Evolutionary conservation across 2,113 vertebrate species (phyloP).

Genomic region (Neolamprologus toae): DNA sequence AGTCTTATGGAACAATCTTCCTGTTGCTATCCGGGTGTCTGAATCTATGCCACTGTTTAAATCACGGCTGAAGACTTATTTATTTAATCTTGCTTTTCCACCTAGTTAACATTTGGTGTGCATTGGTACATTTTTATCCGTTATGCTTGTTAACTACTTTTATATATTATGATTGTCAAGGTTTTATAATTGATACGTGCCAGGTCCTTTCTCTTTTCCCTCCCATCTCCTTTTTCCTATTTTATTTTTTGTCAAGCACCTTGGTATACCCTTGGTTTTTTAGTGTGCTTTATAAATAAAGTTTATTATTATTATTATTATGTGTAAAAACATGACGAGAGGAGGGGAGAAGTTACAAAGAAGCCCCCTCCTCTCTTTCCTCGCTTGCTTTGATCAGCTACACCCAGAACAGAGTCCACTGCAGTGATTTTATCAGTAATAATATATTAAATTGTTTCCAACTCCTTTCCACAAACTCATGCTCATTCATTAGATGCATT

Average conservation of each 20-base stretch:
- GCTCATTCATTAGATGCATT: not conserved
- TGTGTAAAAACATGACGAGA: not conserved
- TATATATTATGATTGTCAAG: not conserved
- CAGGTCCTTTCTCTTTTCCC: not conserved
- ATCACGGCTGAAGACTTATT: not conserved
- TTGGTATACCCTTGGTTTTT: not conserved
- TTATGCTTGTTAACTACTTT: not conserved
- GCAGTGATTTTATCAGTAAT: not conserved
- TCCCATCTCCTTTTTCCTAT: not conserved
- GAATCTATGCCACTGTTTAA: rapidly evolving
- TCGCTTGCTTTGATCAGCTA: not conserved
- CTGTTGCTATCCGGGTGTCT: rapidly evolving
- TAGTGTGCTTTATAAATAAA: not conserved
- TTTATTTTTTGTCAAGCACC: not conserved
- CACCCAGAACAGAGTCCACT: not conserved
- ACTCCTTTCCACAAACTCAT: not conserved
- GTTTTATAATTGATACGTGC: not conserved
- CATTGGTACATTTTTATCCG: not conserved
- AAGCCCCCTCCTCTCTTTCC: not conserved
- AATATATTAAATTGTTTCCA: not conserved
- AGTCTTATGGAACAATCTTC: no score
- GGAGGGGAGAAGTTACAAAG: not conserved
- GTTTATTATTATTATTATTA: not conserved
- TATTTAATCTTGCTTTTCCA: not conserved
- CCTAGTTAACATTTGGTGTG: not conserved